Evolutionary conservation across 1,140 invertebrate genomes (phyloP), one percentile per base, ranked within the genome.

Genomic region (Grapholita molesta): DNA sequence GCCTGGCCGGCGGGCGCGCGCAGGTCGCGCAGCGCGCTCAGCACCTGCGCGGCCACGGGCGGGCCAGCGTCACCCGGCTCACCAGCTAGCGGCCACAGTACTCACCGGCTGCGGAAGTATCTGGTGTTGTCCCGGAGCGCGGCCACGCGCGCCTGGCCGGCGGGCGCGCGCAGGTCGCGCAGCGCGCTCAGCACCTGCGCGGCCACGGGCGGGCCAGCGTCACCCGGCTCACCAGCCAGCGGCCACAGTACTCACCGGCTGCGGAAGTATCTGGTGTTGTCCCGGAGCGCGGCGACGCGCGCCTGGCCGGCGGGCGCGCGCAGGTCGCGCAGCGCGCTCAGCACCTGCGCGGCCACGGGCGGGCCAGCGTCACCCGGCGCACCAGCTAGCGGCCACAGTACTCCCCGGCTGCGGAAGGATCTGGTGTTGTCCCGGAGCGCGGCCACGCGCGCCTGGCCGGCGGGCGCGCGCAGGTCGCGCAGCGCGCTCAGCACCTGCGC

Each of bases 271-370:
- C 32, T 15, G 0, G 28, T 64, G 61, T 64, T 30, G 5, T 15
- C 5, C 0, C 21, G 7, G 4, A 28, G 65, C 9, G 32, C 25
- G 15, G 38, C n/a, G 5, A 35, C 33, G 3, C 33, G 3, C 3
- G 33, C 33, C 33, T 35, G 33, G 33, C 38, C 38, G 38, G 5
- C 2, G 4, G 1, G 1, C 38, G 38, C 38, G 38, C 38, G 38
- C 38, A 42, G 38, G 9, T 42, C 28, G 28, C 28, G 28, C 28
- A 30, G 28, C 28, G 28, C 28, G 28, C 3, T 12, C 33, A 9
- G 9, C 7, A 99, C 97, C 94, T 99, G 98, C 86, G 97, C 95
- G 1, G 95, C 96, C 64, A 99, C 94, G 12, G 97, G 95, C 38
- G 98, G 96, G n/a, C n/a, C n/a, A n/a, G n/a, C n/a, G n/a, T n/a